Percentiles rank a stretch among this genome's conserved stretches.
Evolutionary conservation across 2,888 invertebrate species (phyloP).

Genomic region (Leptothorax acervorum): DNA sequence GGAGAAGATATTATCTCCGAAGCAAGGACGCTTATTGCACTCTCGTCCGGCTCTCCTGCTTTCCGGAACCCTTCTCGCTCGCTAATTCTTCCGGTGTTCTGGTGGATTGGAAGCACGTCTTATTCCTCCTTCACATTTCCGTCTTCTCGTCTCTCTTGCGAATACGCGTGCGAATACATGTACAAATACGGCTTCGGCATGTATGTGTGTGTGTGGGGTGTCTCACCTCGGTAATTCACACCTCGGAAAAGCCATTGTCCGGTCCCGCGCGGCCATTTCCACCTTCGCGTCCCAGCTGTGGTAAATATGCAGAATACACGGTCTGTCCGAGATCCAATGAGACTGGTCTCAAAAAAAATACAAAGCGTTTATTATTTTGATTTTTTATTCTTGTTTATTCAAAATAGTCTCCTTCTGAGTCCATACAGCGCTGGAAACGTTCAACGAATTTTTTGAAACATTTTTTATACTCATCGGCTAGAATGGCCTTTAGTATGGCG

Average conservation of each 20-base stretch:
- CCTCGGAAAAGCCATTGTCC: not conserved
- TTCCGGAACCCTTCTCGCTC: constrained; percentile 21
- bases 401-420: too few relatives aligned
- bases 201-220: too few relatives aligned
- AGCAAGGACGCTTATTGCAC: constrained; percentile 69
- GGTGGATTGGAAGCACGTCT: not conserved
- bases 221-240: not conserved
- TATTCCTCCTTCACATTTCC: not conserved
- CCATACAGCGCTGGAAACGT: too few relatives aligned
- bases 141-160: not conserved
- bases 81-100: constrained; percentile 26
- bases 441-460: too few relatives aligned
- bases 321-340: too few relatives aligned
- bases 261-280: not conserved
- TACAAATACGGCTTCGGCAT: not conserved
- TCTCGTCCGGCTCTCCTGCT: constrained; percentile 38
- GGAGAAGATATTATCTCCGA: constrained; percentile 66
- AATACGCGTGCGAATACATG: not conserved
- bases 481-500: too few relatives aligned
- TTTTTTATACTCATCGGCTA: too few relatives aligned
- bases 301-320: too few relatives aligned
- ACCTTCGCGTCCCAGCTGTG: not conserved
- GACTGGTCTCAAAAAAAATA: too few relatives aligned
- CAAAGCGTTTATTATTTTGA: too few relatives aligned
- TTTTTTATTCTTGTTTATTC: too few relatives aligned